phyloP scores from a whole-genome alignment of 2,113 vertebrate genomes.

The Corydoras maculifer region DNA sequence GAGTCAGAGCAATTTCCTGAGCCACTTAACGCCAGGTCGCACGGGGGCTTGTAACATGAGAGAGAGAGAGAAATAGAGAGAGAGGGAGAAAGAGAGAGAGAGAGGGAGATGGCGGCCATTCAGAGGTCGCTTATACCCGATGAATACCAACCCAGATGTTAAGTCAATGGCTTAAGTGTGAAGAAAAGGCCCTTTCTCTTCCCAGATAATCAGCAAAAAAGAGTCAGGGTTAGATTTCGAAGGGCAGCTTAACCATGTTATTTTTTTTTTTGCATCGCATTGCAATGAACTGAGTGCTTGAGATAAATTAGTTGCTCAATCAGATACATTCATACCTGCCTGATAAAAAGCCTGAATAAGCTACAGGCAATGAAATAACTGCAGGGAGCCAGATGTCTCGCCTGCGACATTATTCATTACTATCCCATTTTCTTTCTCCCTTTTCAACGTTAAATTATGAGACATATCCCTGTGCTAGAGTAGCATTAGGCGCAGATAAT shows the following conservation, averaged over 20 bases:
- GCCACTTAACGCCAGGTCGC: slow-evolving; percentile 48
- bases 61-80: slow-evolving; percentile 29
- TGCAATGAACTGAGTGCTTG: slow-evolving; percentile 12
- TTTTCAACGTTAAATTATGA: slow-evolving; percentile 30
- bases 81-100: slow-evolving; percentile 12
- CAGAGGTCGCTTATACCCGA: slow-evolving; percentile 35
- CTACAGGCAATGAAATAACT: slow-evolving; percentile 31
- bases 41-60: slow-evolving; percentile 43
- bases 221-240: slow-evolving; percentile 23
- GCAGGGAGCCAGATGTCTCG: slow-evolving; percentile 41
- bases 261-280: slow-evolving; percentile 7
- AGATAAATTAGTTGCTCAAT: slow-evolving; percentile 36
- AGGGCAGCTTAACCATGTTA: slow-evolving; percentile 20
- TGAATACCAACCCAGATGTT: slow-evolving; percentile 46
- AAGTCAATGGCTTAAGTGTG: slow-evolving; percentile 40
- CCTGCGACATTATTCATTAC: slow-evolving; percentile 38
- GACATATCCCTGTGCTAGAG: slow-evolving; percentile 28
- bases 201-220: slow-evolving; percentile 20
- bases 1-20: slow-evolving; percentile 49
- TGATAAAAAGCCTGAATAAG: slow-evolving; percentile 25
- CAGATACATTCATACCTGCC: slow-evolving; percentile 37
- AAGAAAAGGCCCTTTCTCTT: slow-evolving; percentile 20
- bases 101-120: slow-evolving; percentile 25
- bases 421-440: slow-evolving; percentile 28
- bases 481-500: slow-evolving; percentile 43